phyloP scores from a whole-genome alignment of 2,797 vertebrate genomes.

The Spheniscus humboldti region DNA sequence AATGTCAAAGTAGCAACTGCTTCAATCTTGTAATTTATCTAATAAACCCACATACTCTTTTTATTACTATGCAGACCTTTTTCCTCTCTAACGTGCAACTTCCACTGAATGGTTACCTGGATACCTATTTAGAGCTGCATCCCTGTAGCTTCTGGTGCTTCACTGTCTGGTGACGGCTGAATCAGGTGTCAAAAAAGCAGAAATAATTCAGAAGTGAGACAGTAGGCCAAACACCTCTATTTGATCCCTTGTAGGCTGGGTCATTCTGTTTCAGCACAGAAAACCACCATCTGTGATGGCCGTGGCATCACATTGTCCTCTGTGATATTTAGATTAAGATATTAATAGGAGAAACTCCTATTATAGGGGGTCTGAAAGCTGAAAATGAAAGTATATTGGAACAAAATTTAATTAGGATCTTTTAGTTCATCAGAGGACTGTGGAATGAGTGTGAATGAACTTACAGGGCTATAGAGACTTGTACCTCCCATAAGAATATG shows the following conservation, averaged over 20 bases:
- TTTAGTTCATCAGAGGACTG: not conserved
- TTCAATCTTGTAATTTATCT: not conserved
- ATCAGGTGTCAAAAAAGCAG: not conserved
- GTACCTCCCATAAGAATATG: not conserved
- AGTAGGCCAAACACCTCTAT: not conserved
- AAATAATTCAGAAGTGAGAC: not conserved
- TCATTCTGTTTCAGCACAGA: not conserved
- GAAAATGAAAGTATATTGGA: not conserved
- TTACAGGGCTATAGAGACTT: not conserved
- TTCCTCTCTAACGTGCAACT: not conserved
- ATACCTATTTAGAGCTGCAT: not conserved
- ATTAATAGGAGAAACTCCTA: not conserved
- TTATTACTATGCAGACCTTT: not conserved
- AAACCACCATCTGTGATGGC: not conserved
- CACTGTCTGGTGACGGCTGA: not conserved
- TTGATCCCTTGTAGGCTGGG: not conserved
- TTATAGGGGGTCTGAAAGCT: not conserved
- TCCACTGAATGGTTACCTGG: not conserved
- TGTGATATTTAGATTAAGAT: not conserved
- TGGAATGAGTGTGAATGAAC: not conserved
- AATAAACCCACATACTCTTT: not conserved
- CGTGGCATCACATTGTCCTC: not conserved
- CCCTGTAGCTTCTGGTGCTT: not conserved
- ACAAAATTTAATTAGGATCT: not conserved
- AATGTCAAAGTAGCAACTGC: not conserved